Conservation (phyloP, 1,140 invertebrate species). For the Lasioglossum albipes region DNA sequence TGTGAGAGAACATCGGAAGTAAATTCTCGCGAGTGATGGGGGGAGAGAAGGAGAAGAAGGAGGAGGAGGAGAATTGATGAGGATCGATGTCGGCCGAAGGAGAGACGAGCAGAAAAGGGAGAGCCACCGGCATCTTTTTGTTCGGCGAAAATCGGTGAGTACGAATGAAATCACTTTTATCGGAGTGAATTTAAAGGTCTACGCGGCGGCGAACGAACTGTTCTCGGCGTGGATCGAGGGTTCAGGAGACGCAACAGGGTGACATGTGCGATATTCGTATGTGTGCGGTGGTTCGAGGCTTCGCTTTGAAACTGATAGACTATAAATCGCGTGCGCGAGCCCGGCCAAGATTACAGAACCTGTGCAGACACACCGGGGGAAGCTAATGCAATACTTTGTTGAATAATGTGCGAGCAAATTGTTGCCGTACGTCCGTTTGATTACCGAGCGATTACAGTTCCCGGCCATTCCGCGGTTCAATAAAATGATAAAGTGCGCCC, state of each 20-base stretch:
- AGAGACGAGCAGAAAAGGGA: not conserved
- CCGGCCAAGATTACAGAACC: not conserved
- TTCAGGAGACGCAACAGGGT: constrained; percentile 28
- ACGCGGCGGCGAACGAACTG: too few relatives aligned
- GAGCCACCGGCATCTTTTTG: not conserved
- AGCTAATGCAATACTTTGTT: not conserved
- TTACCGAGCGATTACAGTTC: not conserved
- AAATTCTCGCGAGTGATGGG: constrained; percentile 20
- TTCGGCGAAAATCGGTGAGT: constrained; percentile 30
- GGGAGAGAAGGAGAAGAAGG: too few relatives aligned
- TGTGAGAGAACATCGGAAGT: constrained; percentile 10
- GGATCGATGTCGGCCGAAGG: not conserved
- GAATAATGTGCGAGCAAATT: not conserved
- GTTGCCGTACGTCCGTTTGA: not conserved
- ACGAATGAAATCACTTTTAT: constrained; percentile 26
- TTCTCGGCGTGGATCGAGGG: not conserved
- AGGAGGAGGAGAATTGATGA: constrained; percentile 3
- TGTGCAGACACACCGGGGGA: too few relatives aligned
- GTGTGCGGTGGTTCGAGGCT: not conserved
- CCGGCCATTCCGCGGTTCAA: not conserved
- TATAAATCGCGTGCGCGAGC: not conserved
- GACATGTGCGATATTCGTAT: constrained; percentile 2
- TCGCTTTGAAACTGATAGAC: not conserved
- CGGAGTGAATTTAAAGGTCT: not conserved
- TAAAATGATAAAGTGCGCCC: not conserved